Conservation (phyloP, 2,797 vertebrate genomes). For the Darevskia nairensis region DNA sequence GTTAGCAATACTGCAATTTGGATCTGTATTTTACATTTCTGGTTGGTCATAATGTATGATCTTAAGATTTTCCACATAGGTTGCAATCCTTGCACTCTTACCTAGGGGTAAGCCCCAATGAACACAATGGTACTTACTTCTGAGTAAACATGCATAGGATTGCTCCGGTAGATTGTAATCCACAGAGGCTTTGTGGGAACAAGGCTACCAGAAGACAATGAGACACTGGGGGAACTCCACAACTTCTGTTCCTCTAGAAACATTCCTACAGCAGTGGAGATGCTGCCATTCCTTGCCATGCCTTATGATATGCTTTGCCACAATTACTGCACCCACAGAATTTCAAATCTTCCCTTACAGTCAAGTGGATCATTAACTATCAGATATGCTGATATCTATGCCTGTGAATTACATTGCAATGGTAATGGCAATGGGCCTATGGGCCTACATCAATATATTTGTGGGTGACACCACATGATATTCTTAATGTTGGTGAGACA, state of each 20-base stretch:
- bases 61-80: neutral
- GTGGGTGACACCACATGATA: neutral
- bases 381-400: neutral
- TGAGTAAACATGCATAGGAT: neutral
- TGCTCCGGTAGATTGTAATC: neutral
- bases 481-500: neutral
- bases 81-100: neutral
- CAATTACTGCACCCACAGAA: neutral
- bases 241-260: neutral
- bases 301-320: neutral
- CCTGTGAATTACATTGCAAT: neutral
- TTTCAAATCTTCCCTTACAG: neutral
- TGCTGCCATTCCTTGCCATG: neutral
- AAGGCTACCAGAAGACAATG: neutral
- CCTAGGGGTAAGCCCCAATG: neutral
- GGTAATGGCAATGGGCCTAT: neutral
- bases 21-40: constrained; percentile 35
- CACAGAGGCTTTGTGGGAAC: neutral
- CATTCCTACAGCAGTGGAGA: neutral
- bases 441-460: neutral
- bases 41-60: neutral
- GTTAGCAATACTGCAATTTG: neutral
- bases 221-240: neutral
- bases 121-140: neutral
- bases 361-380: neutral